Evolutionary conservation across 53 echinoderm and acorn worm species (phyloP).

Genomic region (Mesocentrotus franciscanus): DNA sequence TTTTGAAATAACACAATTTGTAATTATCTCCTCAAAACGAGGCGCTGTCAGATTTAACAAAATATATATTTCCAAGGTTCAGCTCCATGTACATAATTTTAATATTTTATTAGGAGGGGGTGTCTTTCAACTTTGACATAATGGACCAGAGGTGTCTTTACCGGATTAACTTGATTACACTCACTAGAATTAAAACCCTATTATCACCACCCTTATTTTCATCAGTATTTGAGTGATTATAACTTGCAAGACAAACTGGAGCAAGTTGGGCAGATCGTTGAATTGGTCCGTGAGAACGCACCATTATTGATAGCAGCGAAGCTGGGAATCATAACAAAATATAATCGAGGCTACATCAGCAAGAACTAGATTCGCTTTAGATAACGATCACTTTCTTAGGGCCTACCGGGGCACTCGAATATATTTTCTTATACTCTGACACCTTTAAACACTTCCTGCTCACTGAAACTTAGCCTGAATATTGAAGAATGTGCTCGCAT

Average conservation of each 20-base stretch:
- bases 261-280: background rate
- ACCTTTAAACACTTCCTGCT: background rate
- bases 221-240: background rate
- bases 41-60: too few species aligned
- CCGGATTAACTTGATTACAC: too few species aligned
- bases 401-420: background rate
- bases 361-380: background rate
- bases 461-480: background rate
- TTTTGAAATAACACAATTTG: too few species aligned
- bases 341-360: background rate
- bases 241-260: background rate
- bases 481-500: too few species aligned
- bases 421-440: background rate
- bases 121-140: too few species aligned
- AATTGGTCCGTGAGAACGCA: background rate
- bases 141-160: too few species aligned
- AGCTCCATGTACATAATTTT: too few species aligned
- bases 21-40: too few species aligned
- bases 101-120: too few species aligned
- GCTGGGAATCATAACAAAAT: background rate
- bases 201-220: background rate
- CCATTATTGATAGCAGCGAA: background rate
- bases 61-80: too few species aligned
- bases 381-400: background rate
- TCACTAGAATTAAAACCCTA: too few species aligned